A percentile compares a stretch with the other conserved stretches of the same genome.
Evolutionary conservation across 1,140 invertebrate species (phyloP).

Genomic region (Copidosoma floridanum): DNA sequence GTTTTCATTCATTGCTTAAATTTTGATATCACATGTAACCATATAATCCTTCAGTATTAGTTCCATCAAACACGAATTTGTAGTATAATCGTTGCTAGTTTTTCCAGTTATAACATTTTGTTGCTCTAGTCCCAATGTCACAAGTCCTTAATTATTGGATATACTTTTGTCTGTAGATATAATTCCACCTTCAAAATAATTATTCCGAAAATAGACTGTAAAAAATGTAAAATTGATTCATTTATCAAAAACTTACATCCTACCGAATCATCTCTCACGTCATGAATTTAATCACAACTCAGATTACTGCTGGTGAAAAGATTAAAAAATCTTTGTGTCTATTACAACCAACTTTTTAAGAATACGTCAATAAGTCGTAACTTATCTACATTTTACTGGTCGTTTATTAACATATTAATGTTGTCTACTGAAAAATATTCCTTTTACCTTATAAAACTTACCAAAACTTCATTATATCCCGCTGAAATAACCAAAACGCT

Average conservation of each 20-base stretch:
- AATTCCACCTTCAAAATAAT: background rate
- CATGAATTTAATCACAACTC: too few species aligned
- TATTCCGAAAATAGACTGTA: background rate
- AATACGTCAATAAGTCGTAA: background rate
- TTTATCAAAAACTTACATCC: too few species aligned
- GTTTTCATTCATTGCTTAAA: background rate
- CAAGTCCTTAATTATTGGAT: too few species aligned
- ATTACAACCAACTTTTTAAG: background rate
- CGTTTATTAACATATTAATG: background rate
- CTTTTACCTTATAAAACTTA: too few species aligned
- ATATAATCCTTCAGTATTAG: background rate
- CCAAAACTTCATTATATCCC: too few species aligned
- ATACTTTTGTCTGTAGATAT: background rate
- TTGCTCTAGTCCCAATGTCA: background rate
- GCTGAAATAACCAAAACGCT: conserved; percentile 30
- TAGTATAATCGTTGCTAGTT: background rate
- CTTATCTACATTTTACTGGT: background rate
- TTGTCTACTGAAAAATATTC: background rate
- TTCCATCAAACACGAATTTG: too few species aligned
- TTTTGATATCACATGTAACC: background rate
- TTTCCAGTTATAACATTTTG: background rate
- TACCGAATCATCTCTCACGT: too few species aligned
- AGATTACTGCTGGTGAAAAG: too few species aligned
- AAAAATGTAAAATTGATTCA: background rate
- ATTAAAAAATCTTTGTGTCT: too few species aligned